Base-by-base conservation (phyloP, 2,888 invertebrate genomes). In the Cheilosia scutellata region DNA sequence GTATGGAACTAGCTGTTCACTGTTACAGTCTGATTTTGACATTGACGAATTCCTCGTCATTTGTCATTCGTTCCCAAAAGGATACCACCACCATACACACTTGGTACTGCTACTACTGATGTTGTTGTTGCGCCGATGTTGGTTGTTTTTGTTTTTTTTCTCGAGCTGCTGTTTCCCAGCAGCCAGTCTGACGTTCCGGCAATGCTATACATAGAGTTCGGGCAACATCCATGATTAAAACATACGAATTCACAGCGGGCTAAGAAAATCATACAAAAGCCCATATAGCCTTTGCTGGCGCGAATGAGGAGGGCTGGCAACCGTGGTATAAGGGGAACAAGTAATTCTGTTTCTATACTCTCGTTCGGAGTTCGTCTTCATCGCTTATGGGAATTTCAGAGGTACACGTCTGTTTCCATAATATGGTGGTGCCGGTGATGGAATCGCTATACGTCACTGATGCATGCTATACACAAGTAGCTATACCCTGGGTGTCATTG, bases 11-110 rank as follows among this genome's bases (percentile, higher is more conserved):
- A 68, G 76, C 89, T 90, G 90, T 88, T 88, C 90, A 92, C 91
- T 92, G 92, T 92, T 91, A 92, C 92, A 92, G 92, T 92, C 92
- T 92, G 93, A 92, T 92, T 92, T 92, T 92, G 92, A 92, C 92
- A 92, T 92, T 92, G 93, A 92, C 92, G 92, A 90, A 92, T 92
- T 91, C 90, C 87, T 89, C 89, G 91, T 89, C 91, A 92, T 92
- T 92, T 92, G 91, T 92, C 92, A 92, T 92, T 91, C 88, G 89
- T 89, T 90, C 90, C 91, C 92, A 91, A 90, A 90, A 89, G 89
- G 88, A 89, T 87, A 88, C 88, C 83, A 77, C 83, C 72, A 87
- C 78, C 78, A 62, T 76, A 70, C 63, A 70, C 47, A 68, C 47
- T 76, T 58, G 63, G 65, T 53, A 42, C 55, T 58, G 74, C 53